phyloP scores from a whole-genome alignment of 2,113 vertebrate genomes.

The Thunnus thynnus region DNA sequence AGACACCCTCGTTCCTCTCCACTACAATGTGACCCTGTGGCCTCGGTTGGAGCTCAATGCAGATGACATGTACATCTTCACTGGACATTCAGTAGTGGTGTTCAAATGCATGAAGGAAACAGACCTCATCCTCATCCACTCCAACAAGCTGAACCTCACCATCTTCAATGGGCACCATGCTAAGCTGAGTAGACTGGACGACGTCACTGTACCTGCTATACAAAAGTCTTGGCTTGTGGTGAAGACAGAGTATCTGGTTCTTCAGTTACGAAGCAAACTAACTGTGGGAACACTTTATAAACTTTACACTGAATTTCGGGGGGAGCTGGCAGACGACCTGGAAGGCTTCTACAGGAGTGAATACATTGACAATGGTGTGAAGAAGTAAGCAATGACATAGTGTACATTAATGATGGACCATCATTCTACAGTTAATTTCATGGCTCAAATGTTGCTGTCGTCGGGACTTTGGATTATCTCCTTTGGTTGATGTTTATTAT shows the following conservation, averaged over 20 bases:
- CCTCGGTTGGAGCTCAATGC: slow-evolving; percentile 80
- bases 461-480: not conserved
- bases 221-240: slow-evolving; percentile 76
- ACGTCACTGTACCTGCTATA: slow-evolving; percentile 44
- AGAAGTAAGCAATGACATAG: slow-evolving; percentile 83
- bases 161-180: slow-evolving; percentile 4
- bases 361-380: slow-evolving; percentile 78
- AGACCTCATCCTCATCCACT: slow-evolving; percentile 91
- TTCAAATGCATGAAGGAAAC: slow-evolving; percentile 88
- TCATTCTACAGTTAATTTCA: not conserved
- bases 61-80: slow-evolving; percentile 86
- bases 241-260: slow-evolving; percentile 89
- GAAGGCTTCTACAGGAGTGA: slow-evolving; percentile 96
- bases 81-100: slow-evolving; percentile 84
- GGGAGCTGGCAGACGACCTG: slow-evolving; percentile 92
- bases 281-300: slow-evolving; percentile 69
- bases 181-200: not conserved
- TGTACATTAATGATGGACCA: not conserved
- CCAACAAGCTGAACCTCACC: slow-evolving; percentile 91
- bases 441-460: not conserved
- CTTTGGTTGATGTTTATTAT: not conserved
- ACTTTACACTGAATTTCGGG: slow-evolving; percentile 85
- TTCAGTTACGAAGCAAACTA: slow-evolving; percentile 79
- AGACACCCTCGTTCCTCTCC: slow-evolving; percentile 76
- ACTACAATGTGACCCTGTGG: slow-evolving; percentile 88